These are phyloP conservation scores for Maccullochella peelii DNA, from an alignment of 2,113 vertebrate species.

Conservation along the genomic window DNA sequence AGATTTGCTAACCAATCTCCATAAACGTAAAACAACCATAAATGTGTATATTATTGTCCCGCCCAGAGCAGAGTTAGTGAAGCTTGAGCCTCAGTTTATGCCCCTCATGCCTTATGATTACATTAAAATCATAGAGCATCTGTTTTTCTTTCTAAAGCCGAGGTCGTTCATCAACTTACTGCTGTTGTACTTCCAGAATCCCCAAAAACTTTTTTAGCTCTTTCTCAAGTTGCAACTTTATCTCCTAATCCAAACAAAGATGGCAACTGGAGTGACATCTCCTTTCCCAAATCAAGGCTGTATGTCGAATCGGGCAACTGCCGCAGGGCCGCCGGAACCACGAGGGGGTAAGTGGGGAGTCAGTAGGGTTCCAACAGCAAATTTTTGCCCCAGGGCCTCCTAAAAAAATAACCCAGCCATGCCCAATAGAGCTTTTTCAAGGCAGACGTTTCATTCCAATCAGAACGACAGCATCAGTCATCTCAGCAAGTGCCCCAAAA, in stretches of 20 bases:
- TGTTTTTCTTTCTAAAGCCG: not conserved
- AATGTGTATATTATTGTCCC: not conserved
- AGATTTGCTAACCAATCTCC: not conserved
- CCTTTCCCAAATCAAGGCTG: not conserved
- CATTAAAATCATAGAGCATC: not conserved
- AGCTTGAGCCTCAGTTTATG: not conserved
- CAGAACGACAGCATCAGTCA: too few relatives aligned
- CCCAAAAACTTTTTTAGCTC: not conserved
- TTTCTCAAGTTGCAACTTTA: not conserved
- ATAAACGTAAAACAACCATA: constrained; percentile 1
- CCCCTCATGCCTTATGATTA: not conserved
- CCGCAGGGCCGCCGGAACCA: too few relatives aligned
- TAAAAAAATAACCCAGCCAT: too few relatives aligned
- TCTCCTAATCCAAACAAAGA: not conserved
- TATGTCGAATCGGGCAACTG: not conserved
- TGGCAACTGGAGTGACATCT: not conserved
- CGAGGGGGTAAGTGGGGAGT: not conserved
- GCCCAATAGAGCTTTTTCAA: too few relatives aligned
- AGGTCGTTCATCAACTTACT: not conserved
- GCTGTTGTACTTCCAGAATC: not conserved
- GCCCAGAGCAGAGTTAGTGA: not conserved
- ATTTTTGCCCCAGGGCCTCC: too few relatives aligned
- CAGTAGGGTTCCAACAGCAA: not conserved
- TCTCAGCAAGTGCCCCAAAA: too few relatives aligned
- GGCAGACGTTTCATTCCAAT: too few relatives aligned